Base-by-base conservation (phyloP, 1,140 invertebrate species). In the Anastrepha ludens region DNA sequence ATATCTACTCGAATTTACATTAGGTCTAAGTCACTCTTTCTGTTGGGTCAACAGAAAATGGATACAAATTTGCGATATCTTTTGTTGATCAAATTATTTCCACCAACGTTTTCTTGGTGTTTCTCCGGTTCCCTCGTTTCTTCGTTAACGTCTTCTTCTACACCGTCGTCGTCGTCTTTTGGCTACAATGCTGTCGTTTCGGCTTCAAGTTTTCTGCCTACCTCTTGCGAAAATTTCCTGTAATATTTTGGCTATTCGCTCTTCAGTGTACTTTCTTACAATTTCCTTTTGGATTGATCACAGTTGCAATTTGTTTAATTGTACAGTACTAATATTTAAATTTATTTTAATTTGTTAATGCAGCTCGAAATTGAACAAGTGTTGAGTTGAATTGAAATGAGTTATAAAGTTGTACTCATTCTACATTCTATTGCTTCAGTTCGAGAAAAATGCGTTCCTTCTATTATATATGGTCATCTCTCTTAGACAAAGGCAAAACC, bases 331-430 rank as follows among this genome's bases (percentile, higher is more conserved):
- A 88, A 91, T 88, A 88, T 90, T 86, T 85, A 67, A 81, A 47
- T 88, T 89, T 91, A 86, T 41, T 88, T 89, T 87, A 87, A 78
- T 87, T 88, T 87, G 58, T 64, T 86, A 86, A 87, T 88, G 88
- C 90, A 91, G 91, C 91, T 90, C 91, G 89, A 92, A 92, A 92
- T 91, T 92, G 91, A 91, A 92, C 91, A 91, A 92, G 91, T 92
- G 90, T 92, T 92, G 90, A 91, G 90, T 92, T 89, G 87, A 92
- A 91, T 89, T 91, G 91, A 91, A 90, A 70, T 90, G 90, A 89
- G 59, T n/a, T 50, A 29, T 81, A 81, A 55, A 81, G 20, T 81
- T 81, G 74, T 81, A 81, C 90, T 89, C 90, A 89, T 87, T 91
- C 88, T 88, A 88, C 89, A 88, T 89, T 89, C 86, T 90, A 90